phyloP scores from a whole-genome alignment of 53 echinoderm and acorn worm genomes.

The Paracentrotus lividus region DNA sequence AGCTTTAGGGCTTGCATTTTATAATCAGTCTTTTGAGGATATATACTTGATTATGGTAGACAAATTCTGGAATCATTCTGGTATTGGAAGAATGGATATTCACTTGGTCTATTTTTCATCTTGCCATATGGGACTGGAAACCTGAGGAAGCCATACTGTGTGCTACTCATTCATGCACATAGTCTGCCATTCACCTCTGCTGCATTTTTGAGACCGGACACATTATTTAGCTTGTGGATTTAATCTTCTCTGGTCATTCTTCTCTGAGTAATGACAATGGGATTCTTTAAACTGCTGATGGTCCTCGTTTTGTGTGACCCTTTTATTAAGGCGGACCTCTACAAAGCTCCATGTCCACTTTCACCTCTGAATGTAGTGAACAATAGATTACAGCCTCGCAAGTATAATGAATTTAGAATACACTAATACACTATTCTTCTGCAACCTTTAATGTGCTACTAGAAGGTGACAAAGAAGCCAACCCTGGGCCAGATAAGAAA shows the following conservation, averaged over 20 bases:
- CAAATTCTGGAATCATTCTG: not conserved
- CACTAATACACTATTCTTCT: conserved; percentile 26
- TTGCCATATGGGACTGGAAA: not conserved
- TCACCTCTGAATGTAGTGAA: not conserved
- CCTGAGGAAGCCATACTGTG: not conserved
- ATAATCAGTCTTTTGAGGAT: not conserved
- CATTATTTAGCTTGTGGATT: not conserved
- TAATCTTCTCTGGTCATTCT: not conserved
- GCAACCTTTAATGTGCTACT: conserved; percentile 41
- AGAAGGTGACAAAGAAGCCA: conserved; percentile 36
- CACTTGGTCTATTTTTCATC: not conserved
- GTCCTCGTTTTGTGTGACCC: not conserved
- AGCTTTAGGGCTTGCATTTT: not conserved
- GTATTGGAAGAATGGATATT: not conserved
- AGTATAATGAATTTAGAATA: conserved; percentile 49
- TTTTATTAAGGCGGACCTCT: not conserved
- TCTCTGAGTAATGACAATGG: not conserved
- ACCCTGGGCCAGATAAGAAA: conserved; percentile 26
- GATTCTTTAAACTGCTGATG: not conserved
- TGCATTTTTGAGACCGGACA: too few species aligned
- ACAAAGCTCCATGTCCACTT: not conserved
- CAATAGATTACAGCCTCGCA: conserved; percentile 3
- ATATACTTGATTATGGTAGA: not conserved
- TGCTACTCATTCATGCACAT: not conserved
- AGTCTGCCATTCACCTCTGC: not conserved